Evolutionary conservation across 2,888 invertebrate genomes (phyloP).

Genomic region (Parasteatoda lunata): DNA sequence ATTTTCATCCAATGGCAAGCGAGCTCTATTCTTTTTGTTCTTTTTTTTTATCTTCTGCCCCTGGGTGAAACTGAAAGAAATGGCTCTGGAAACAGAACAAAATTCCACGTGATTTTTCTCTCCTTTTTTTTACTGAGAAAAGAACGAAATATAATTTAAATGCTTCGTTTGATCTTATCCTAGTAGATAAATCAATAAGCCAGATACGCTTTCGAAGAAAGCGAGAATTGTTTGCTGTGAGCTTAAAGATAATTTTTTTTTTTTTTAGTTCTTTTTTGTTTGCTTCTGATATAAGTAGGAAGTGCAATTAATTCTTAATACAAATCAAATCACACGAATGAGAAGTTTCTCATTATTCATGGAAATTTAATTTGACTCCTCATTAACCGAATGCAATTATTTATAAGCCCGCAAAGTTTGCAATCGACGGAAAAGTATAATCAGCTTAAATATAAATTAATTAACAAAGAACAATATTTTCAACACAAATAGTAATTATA

Average conservation of each 20-base stretch:
- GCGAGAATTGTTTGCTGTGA: conserved; percentile 37
- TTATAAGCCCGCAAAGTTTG: background rate
- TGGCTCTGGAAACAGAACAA: conserved; percentile 8
- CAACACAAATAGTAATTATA: too few relatives aligned
- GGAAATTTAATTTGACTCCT: conserved; percentile 41
- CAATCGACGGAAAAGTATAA: background rate
- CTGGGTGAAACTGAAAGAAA: conserved; percentile 29
- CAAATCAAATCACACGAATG: conserved; percentile 51
- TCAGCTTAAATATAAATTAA: conserved; percentile 1
- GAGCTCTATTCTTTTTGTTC: conserved; percentile 32
- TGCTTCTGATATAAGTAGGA: too few relatives aligned
- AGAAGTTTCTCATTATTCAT: conserved; percentile 33
- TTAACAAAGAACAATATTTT: background rate
- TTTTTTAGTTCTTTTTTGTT: too few relatives aligned
- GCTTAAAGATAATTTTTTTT: conserved; percentile 9
- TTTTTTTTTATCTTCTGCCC: conserved; percentile 29
- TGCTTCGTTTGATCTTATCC: conserved; percentile 52
- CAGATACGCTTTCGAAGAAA: conserved; percentile 33
- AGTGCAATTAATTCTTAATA: conserved; percentile 47
- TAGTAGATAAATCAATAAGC: conserved; percentile 50
- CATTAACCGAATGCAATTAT: conserved; percentile 23
- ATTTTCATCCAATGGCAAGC: conserved; percentile 40
- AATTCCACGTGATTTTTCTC: conserved; percentile 41
- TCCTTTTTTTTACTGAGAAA: background rate
- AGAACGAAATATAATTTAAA: conserved; percentile 51